Evolutionary conservation across 2,888 invertebrate species (phyloP).

Genomic region (Meghimatium bilineatum): DNA sequence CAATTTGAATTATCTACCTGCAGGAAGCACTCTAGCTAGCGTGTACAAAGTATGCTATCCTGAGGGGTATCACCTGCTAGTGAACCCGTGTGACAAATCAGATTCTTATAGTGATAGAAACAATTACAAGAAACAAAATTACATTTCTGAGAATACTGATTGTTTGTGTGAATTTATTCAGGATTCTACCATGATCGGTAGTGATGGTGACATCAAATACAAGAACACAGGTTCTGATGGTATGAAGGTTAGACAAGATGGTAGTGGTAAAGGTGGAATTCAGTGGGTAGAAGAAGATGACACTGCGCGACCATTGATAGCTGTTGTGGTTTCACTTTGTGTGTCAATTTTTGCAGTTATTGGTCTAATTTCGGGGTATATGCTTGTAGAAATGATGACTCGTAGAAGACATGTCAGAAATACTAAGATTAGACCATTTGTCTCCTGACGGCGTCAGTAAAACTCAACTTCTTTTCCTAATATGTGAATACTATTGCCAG

Average conservation of each 20-base stretch:
- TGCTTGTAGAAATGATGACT: constrained; percentile 55
- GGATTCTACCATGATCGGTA: constrained; percentile 64
- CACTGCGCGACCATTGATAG: constrained; percentile 54
- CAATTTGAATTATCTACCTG: constrained; percentile 56
- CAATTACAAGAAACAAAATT: not conserved
- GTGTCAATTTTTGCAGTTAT: constrained; percentile 58
- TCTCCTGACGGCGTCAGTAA: constrained; percentile 53
- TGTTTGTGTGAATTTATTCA: constrained; percentile 40
- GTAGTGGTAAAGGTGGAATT: not conserved
- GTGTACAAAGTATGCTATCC: constrained; percentile 57
- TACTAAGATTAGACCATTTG: constrained; percentile 59
- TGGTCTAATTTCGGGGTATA: constrained; percentile 56
- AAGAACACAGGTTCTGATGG: constrained; percentile 53
- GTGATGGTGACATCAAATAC: constrained; percentile 54
- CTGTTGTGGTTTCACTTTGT: constrained; percentile 59
- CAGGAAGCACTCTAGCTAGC: constrained; percentile 58
- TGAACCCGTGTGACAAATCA: not conserved
- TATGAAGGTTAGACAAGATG: not conserved
- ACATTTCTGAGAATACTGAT: not conserved
- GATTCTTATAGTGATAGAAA: not conserved
- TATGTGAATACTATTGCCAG: no score
- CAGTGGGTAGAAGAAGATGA: constrained; percentile 48
- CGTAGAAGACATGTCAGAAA: constrained; percentile 55
- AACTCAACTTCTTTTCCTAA: not conserved
- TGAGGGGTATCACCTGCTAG: not conserved